These are phyloP conservation scores for Eupithecia inturbata DNA, from an alignment of 2,888 invertebrate genomes.

Conservation along the genomic window DNA sequence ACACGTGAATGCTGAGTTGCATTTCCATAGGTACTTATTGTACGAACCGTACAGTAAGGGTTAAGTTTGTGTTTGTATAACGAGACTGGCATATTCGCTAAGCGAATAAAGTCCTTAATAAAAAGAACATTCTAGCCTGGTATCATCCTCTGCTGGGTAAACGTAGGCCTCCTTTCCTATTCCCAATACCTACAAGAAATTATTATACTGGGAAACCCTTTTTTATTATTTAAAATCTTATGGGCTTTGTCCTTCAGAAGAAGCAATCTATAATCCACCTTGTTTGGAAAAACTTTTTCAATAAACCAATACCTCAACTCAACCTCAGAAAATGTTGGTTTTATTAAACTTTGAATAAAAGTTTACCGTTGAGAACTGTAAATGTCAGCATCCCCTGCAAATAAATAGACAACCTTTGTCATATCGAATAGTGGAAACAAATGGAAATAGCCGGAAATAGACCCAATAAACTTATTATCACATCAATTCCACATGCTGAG, in stretches of 20 bases:
- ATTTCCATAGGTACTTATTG: too few relatives aligned
- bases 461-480: conserved; percentile 26
- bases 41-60: too few relatives aligned
- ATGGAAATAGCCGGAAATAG: conserved; percentile 26
- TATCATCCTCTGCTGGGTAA: too few relatives aligned
- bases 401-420: conserved; percentile 25
- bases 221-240: background rate
- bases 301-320: background rate
- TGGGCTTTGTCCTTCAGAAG: too few relatives aligned
- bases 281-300: background rate
- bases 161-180: too few relatives aligned
- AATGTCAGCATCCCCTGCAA: conserved; percentile 12
- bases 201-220: background rate
- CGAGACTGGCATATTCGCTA: too few relatives aligned
- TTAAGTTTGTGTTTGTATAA: too few relatives aligned
- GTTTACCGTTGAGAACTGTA: conserved; percentile 11
- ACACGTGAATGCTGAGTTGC: too few relatives aligned
- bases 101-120: too few relatives aligned
- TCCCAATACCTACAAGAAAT: too few relatives aligned
- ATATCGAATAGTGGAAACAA: conserved; percentile 29
- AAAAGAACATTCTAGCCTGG: too few relatives aligned
- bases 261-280: background rate
- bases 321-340: background rate
- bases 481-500: conserved; percentile 11
- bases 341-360: background rate